Percentiles rank a stretch among this genome's conserved stretches.
Evolutionary conservation across 2,797 vertebrate species (phyloP).

Genomic region (Poeciliopsis presidionis): DNA sequence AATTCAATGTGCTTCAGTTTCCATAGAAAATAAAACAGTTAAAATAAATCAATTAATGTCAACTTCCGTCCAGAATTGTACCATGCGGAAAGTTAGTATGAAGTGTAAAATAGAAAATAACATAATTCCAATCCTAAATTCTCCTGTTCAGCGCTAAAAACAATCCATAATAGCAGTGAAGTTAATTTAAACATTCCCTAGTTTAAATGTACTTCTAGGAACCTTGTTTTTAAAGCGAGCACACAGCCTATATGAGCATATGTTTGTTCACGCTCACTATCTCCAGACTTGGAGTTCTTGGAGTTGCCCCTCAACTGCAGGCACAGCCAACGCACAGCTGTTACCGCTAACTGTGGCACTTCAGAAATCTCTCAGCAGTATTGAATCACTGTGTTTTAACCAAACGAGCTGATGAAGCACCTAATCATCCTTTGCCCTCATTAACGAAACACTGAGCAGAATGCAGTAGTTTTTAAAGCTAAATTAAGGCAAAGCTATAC

Average conservation of each 20-base stretch:
- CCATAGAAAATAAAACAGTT: not conserved
- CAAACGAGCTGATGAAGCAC: conserved; percentile 54
- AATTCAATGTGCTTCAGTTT: not conserved
- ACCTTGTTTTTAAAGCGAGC: conserved; percentile 39
- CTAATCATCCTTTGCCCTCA: conserved; percentile 59
- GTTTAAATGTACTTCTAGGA: conserved; percentile 24
- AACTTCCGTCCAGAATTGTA: no score
- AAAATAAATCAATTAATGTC: not conserved
- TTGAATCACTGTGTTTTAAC: conserved; percentile 61
- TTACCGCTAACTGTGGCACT: conserved; percentile 56
- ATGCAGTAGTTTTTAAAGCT: conserved; percentile 33
- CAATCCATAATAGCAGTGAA: not conserved
- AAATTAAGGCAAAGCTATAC: conserved; percentile 51
- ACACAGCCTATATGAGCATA: conserved; percentile 49
- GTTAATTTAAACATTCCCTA: not conserved
- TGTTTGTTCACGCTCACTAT: conserved; percentile 53
- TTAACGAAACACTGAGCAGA: conserved; percentile 51
- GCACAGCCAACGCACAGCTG: conserved; percentile 61
- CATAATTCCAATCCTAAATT: not conserved
- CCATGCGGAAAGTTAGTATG: not conserved
- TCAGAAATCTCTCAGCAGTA: conserved; percentile 49
- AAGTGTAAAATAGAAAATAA: not conserved
- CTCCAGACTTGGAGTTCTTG: conserved; percentile 58
- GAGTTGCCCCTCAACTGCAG: conserved; percentile 59
- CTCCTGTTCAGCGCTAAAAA: not conserved